Evolutionary conservation across 2,888 invertebrate genomes (phyloP), one percentile per base, ranked within the genome.

Genomic region (Drosophila aldrichi): DNA sequence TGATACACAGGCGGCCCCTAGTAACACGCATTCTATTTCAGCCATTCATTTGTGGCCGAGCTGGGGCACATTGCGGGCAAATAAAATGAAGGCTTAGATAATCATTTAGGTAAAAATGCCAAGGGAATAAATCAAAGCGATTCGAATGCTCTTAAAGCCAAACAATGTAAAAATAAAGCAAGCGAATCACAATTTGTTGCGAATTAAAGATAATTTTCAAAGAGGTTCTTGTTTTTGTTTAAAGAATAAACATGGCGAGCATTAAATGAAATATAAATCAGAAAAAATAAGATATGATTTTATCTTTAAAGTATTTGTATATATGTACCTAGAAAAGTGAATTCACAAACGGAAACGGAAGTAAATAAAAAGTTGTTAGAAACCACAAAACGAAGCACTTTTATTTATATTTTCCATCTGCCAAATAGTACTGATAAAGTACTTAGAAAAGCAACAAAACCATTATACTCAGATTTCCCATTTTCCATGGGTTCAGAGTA

Each of bases 1-100:
- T 85, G 68, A 73, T 81, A 61, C 74, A 58, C 70, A 59, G 70
- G 65, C 72, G 49, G 67, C 69, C 43, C 63, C 64, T 65, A 52
- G 55, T 10, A 59, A 75, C 66, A 62, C 48, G 10, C 51, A 59
- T 57, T 71, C 48, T 49, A 57, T 51, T 61, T 60, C 44, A 29
- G 20, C 40, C 51, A 20, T 22, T 20, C 43, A 43, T 36, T 55
- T 68, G 29, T 60, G 52, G 44, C 54, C 46, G 66, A 25, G 32
- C 25, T 46, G 38, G 22, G 32, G 40, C 18, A 18, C 20, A 36
- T 14, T 36, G 18, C 52, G 25, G 20, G 18, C 10, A 40, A 46
- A 22, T n/a, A 18, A 40, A 55, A 64, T 46, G 16, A 64, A 41
- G 34, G 25, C 16, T 40, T 25, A 44, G 44, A 70, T 57, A 43